Conservation (phyloP, 1,140 invertebrate genomes). For the Hycleus phaleratus region DNA sequence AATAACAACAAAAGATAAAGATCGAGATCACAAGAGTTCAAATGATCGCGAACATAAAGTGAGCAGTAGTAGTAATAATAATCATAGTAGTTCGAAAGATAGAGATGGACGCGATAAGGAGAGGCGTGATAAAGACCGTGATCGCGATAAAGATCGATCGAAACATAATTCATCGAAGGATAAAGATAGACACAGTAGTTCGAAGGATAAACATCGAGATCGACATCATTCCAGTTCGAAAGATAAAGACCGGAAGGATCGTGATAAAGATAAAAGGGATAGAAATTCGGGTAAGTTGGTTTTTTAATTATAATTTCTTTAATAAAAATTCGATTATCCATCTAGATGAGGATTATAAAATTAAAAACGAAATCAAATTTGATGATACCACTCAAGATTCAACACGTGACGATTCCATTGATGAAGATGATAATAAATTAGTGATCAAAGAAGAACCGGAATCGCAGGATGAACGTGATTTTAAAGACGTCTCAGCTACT, state of each 20-base stretch:
- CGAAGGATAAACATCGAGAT: constrained; percentile 39
- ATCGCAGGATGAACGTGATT: constrained; percentile 34
- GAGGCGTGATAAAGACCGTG: constrained; percentile 34
- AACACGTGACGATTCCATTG: constrained; percentile 26
- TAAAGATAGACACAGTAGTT: constrained; percentile 53
- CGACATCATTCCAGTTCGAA: constrained; percentile 41
- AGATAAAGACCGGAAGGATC: constrained; percentile 44
- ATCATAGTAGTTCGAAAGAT: constrained; percentile 41
- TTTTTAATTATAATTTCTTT: no score
- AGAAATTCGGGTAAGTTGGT: background rate
- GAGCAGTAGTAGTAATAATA: constrained; percentile 42
- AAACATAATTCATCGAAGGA: constrained; percentile 38
- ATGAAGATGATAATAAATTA: constrained; percentile 37
- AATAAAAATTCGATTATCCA: no score
- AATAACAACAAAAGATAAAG: constrained; percentile 37
- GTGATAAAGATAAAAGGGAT: constrained; percentile 26
- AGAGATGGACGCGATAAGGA: constrained; percentile 38
- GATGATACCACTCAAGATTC: constrained; percentile 17
- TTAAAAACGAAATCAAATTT: constrained; percentile 32
- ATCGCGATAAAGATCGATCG: constrained; percentile 48
- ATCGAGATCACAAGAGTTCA: constrained; percentile 27
- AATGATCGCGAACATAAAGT: constrained; percentile 26
- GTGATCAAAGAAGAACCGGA: constrained; percentile 35
- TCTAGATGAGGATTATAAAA: constrained; percentile 26
- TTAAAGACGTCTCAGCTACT: constrained; percentile 42